Conservation (phyloP, 37 sponge, comb jelly and placozoan species). For the Ephydatia muelleri region DNA sequence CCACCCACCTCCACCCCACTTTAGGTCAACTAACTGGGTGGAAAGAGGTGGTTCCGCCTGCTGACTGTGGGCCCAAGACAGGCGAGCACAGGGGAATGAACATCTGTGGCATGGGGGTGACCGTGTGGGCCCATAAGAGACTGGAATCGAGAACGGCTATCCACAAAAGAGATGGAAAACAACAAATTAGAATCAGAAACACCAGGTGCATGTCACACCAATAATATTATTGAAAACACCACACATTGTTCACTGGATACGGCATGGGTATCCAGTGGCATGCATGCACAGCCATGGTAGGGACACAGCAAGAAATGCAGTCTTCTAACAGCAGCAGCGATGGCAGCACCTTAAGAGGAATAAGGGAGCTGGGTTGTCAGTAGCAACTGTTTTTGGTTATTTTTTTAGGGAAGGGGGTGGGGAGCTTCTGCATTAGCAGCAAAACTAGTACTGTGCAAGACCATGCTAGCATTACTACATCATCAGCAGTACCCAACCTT, state of each 20-base stretch:
- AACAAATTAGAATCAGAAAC: too few species aligned
- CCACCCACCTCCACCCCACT: neutral
- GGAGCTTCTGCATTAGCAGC: neutral
- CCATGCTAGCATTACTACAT: too few species aligned
- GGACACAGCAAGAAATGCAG: neutral
- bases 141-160: neutral
- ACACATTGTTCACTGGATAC: neutral
- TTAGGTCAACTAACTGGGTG: neutral
- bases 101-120: neutral
- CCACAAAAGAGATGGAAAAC: neutral
- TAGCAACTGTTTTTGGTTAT: neutral
- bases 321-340: neutral
- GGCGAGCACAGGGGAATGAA: neutral
- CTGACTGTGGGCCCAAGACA: neutral
- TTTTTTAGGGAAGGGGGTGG: neutral
- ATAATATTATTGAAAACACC: neutral
- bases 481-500: neutral
- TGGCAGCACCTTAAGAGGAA: neutral
- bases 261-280: neutral
- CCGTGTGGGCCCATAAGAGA: neutral
- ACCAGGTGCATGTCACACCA: too few species aligned
- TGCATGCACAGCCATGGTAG: neutral
- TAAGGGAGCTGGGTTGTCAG: neutral
- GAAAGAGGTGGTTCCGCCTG: neutral
- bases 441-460: neutral